A percentile compares a stretch with the other conserved stretches of the same genome.
phyloP scores from a whole-genome alignment of 2,888 invertebrate genomes.

The Halictus ligatus region DNA sequence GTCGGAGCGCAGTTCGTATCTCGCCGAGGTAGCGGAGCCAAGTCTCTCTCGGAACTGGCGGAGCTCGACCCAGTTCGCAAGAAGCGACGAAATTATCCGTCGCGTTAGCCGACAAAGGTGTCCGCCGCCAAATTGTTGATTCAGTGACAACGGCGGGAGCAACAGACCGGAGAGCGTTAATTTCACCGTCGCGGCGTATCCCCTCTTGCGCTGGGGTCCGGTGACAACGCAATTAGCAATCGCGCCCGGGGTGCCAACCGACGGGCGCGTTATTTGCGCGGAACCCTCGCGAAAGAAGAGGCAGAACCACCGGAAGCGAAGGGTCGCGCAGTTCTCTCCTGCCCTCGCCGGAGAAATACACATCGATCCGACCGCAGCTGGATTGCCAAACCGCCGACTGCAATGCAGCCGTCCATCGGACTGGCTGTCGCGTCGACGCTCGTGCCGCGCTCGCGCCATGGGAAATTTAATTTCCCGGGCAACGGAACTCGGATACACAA shows the following conservation, averaged over 20 bases:
- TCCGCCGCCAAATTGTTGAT: not conserved
- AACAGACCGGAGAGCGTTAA: slow-evolving; percentile 8
- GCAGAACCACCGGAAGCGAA: slow-evolving; percentile 25
- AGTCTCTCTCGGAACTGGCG: not conserved
- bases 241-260: slow-evolving; percentile 14
- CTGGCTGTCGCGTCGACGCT: slow-evolving; percentile 59
- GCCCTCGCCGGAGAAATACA: slow-evolving; percentile 62
- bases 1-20: not conserved
- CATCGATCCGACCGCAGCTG: slow-evolving; percentile 79
- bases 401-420: slow-evolving; percentile 74
- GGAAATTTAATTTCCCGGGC: slow-evolving; percentile 75
- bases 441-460: slow-evolving; percentile 53
- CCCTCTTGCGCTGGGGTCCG: not conserved
- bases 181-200: not conserved
- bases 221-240: slow-evolving; percentile 36
- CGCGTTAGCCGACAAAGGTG: not conserved
- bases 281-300: slow-evolving; percentile 52
- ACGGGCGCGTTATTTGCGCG: slow-evolving; percentile 57
- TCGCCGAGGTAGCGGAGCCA: not conserved
- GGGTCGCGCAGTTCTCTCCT: slow-evolving; percentile 1
- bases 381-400: slow-evolving; percentile 81
- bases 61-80: not conserved
- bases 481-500: slow-evolving; percentile 62
- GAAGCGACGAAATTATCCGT: not conserved
- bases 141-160: not conserved